Evolutionary conservation across 1,140 invertebrate genomes (phyloP).

Genomic region (Philotrypesis tridentata): DNA sequence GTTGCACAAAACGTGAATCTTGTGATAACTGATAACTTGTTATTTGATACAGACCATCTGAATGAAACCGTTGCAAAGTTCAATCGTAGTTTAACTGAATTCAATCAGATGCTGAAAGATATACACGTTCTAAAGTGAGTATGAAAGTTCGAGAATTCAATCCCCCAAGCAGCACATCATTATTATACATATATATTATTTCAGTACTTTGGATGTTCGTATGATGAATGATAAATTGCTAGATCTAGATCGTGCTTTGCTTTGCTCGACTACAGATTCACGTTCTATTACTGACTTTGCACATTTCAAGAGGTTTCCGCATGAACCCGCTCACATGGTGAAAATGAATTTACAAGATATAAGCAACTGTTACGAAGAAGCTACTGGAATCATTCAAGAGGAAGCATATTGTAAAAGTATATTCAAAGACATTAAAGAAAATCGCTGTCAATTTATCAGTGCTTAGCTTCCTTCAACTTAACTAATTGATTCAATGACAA

Average conservation of each 20-base stretch:
- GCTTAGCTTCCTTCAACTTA: too few relatives aligned
- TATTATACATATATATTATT: conserved; percentile 38
- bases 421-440: conserved; percentile 18
- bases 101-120: conserved; percentile 56
- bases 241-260: conserved; percentile 62
- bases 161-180: conserved; percentile 31
- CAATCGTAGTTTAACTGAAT: conserved; percentile 37
- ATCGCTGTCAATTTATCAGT: too few relatives aligned
- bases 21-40: background rate
- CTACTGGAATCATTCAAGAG: conserved; percentile 39
- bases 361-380: conserved; percentile 57
- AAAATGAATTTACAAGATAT: conserved; percentile 58
- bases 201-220: conserved; percentile 60
- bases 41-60: conserved; percentile 53
- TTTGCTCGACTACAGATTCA: conserved; percentile 60
- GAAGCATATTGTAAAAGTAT: conserved; percentile 26
- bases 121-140: conserved; percentile 56
- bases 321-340: conserved; percentile 54
- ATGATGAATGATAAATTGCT: conserved; percentile 67
- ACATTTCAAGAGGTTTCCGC: conserved; percentile 74
- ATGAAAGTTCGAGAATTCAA: conserved; percentile 27
- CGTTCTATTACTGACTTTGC: conserved; percentile 75
- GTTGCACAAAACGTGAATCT: background rate
- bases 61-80: conserved; percentile 51
- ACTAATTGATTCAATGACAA: too few relatives aligned